phyloP scores from a whole-genome alignment of 2,797 vertebrate species.

The Momotus momota region DNA sequence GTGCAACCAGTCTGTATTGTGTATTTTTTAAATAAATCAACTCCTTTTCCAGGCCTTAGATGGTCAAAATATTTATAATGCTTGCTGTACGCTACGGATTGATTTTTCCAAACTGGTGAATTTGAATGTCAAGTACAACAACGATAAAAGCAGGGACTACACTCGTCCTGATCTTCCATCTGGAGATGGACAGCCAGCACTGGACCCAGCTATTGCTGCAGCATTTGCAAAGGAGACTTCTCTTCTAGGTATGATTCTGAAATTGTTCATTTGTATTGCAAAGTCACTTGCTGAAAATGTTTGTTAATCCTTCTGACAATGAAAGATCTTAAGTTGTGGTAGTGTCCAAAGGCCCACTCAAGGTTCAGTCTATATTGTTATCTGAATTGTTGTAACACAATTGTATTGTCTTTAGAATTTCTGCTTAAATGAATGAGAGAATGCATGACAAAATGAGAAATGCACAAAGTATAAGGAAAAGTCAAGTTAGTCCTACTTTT shows the following conservation, averaged over 20 bases:
- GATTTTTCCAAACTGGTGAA: conserved; percentile 99
- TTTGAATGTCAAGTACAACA: conserved; percentile 99
- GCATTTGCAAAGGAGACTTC: conserved; percentile 96
- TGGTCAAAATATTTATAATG: conserved; percentile 98
- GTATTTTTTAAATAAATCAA: conserved; percentile 11
- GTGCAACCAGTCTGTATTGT: background rate
- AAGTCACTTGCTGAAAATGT: background rate
- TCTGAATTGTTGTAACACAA: background rate
- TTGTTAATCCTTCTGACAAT: background rate
- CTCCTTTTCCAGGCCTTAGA: conserved; percentile 88
- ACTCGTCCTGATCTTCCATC: conserved; percentile 96
- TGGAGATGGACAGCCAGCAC: conserved; percentile 91
- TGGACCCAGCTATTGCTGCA: conserved; percentile 90
- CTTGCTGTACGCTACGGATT: conserved; percentile 96
- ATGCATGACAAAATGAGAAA: background rate
- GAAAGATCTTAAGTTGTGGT: background rate
- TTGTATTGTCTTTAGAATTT: background rate
- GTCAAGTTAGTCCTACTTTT: background rate
- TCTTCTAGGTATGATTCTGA: conserved; percentile 90
- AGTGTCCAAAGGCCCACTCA: background rate
- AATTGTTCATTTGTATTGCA: background rate
- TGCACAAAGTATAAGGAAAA: background rate
- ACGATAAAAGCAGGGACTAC: conserved; percentile 98
- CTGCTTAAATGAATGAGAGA: background rate
- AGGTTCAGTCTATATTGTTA: background rate